Evolutionary conservation across 1,140 invertebrate species (phyloP).

Genomic region (Homarus americanus): DNA sequence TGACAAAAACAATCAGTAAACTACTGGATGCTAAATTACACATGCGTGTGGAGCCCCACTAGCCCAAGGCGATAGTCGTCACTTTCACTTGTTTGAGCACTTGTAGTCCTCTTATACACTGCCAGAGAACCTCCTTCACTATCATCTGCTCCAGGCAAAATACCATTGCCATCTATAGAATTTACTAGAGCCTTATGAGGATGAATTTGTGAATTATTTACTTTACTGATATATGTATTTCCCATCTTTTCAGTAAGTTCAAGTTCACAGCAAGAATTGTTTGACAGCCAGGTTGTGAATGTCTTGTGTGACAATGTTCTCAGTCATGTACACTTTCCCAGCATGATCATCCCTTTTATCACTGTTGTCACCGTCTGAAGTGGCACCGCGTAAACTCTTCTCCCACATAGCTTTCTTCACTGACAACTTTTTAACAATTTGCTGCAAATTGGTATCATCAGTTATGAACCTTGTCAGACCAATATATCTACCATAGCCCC

Average conservation of each 20-base stretch:
- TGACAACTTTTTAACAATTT: constrained; percentile 9
- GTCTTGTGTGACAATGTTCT: too few relatives aligned
- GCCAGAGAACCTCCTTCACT: too few relatives aligned
- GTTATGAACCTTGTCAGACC: constrained; percentile 52
- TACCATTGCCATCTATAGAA: background rate
- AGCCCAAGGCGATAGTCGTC: constrained; percentile 79
- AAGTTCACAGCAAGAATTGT: background rate
- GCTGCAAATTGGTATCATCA: constrained; percentile 36
- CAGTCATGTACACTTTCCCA: background rate
- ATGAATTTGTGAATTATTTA: background rate
- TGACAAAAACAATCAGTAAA: constrained; percentile 85
- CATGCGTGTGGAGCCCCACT: constrained; percentile 92
- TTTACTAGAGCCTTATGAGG: background rate
- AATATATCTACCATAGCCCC: constrained; percentile 5
- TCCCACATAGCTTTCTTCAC: background rate
- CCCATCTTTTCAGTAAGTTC: background rate
- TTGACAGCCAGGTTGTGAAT: too few relatives aligned
- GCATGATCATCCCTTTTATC: background rate
- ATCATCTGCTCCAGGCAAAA: background rate
- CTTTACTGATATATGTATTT: background rate
- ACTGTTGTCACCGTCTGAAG: background rate
- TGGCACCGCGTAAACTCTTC: too few relatives aligned
- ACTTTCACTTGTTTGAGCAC: too few relatives aligned
- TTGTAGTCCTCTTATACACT: too few relatives aligned
- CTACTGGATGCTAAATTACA: constrained; percentile 87